Conservation (phyloP, 1,140 invertebrate genomes). For the Oppia nitens region DNA sequence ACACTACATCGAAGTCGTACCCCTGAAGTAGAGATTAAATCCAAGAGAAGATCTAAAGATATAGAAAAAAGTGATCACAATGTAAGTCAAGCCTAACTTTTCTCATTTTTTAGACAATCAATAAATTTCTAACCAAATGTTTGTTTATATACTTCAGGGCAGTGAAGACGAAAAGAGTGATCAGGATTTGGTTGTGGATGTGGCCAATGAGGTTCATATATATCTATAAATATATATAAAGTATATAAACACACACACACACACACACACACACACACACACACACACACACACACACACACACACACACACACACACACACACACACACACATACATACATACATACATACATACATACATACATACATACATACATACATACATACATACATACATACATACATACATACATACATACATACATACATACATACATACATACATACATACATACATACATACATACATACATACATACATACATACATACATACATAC, state of each 20-base stretch:
- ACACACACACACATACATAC: too few relatives aligned
- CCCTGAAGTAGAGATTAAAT: background rate
- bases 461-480: too few relatives aligned
- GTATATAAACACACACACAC: background rate
- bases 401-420: too few relatives aligned
- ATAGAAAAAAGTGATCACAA: background rate
- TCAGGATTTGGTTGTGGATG: conserved; percentile 78
- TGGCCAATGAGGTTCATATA: conserved; percentile 59
- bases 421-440: too few relatives aligned
- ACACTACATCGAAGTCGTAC: background rate
- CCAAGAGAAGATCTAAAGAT: background rate
- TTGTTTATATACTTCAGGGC: conserved; percentile 27
- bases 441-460: too few relatives aligned
- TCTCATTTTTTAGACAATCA: too few relatives aligned
- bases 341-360: too few relatives aligned
- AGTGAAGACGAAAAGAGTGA: conserved; percentile 87
- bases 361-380: background rate
- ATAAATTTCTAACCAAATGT: background rate
- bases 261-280: too few relatives aligned
- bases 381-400: background rate
- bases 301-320: too few relatives aligned
- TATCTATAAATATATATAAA: too few relatives aligned
- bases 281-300: too few relatives aligned
- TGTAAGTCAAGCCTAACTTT: conserved; percentile 1
- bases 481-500: too few relatives aligned